These are phyloP conservation scores for Ianthella basta DNA, from an alignment of 37 sponge, comb jelly and placozoan genomes.

Conservation along the genomic window DNA sequence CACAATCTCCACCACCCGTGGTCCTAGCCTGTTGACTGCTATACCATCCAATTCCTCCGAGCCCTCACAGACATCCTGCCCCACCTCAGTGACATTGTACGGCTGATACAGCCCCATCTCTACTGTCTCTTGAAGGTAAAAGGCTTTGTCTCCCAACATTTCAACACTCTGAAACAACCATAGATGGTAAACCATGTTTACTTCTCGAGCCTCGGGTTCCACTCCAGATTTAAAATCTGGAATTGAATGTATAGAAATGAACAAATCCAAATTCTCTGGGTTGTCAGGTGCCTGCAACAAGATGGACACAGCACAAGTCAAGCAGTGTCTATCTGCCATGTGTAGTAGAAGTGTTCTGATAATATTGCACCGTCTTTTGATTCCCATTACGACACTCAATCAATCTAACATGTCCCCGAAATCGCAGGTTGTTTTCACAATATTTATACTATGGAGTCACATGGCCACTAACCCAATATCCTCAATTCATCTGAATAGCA, in stretches of 20 bases:
- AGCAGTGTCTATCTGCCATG: no score
- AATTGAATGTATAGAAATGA: conserved; percentile 27
- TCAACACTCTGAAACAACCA: conserved; percentile 41
- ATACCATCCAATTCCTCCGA: conserved; percentile 11
- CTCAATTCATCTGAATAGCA: no score
- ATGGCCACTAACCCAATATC: no score
- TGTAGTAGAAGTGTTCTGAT: no score
- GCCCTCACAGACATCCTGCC: not conserved
- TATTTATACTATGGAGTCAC: no score
- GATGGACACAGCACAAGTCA: no score
- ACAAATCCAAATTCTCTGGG: conserved; percentile 22
- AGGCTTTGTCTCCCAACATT: not conserved
- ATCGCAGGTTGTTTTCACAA: no score
- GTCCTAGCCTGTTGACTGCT: not conserved
- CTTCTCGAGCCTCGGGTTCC: conserved; percentile 38
- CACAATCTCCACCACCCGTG: conserved; percentile 13
- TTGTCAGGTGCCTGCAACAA: not conserved
- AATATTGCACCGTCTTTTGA: no score
- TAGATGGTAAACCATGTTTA: conserved; percentile 53
- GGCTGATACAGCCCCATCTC: conserved; percentile 26
- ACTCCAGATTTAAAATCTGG: conserved; percentile 37
- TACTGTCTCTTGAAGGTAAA: not conserved
- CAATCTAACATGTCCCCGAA: no score
- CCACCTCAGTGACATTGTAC: not conserved
- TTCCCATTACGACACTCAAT: no score